These are phyloP conservation scores for Calyptommatus sinebrachiatus DNA, from an alignment of 2,113 vertebrate species.

Conservation along the genomic window DNA sequence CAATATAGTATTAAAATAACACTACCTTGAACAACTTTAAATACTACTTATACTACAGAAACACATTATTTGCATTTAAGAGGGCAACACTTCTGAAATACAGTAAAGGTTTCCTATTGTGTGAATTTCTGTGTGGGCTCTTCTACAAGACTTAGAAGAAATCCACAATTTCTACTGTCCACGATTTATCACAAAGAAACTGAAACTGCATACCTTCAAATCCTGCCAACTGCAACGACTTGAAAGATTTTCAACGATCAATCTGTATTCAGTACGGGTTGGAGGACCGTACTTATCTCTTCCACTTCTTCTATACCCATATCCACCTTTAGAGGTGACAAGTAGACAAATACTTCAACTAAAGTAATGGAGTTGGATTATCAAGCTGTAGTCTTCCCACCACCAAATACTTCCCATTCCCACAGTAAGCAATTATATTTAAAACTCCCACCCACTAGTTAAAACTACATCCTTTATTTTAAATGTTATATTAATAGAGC, in stretches of 20 bases:
- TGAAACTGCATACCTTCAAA: slow-evolving; percentile 83
- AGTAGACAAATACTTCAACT: slow-evolving; percentile 77
- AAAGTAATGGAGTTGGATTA: slow-evolving; percentile 48
- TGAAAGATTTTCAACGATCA: slow-evolving; percentile 97
- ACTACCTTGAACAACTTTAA: too few relatives aligned
- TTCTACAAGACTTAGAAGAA: not conserved
- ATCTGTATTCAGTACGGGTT: slow-evolving; percentile 93
- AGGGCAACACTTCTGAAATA: not conserved
- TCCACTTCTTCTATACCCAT: slow-evolving; percentile 92
- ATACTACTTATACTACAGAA: not conserved
- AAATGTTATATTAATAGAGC: slow-evolving; percentile 30
- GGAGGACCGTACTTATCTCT: slow-evolving; percentile 95
- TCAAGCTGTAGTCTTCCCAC: slow-evolving; percentile 29
- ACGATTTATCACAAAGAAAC: slow-evolving; percentile 49
- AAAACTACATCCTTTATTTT: not conserved
- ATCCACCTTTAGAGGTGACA: slow-evolving; percentile 88
- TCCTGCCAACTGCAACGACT: slow-evolving; percentile 98
- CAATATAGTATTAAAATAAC: too few relatives aligned
- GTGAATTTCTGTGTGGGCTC: not conserved
- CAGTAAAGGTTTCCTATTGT: not conserved
- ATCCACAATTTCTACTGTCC: slow-evolving; percentile 30
- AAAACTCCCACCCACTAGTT: slow-evolving; percentile 39
- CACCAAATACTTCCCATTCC: slow-evolving; percentile 54
- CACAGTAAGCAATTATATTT: not conserved
- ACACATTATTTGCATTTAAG: not conserved